These are phyloP conservation scores for Dryocosmus kuriphilus DNA, from an alignment of 2,888 invertebrate genomes.

Conservation along the genomic window DNA sequence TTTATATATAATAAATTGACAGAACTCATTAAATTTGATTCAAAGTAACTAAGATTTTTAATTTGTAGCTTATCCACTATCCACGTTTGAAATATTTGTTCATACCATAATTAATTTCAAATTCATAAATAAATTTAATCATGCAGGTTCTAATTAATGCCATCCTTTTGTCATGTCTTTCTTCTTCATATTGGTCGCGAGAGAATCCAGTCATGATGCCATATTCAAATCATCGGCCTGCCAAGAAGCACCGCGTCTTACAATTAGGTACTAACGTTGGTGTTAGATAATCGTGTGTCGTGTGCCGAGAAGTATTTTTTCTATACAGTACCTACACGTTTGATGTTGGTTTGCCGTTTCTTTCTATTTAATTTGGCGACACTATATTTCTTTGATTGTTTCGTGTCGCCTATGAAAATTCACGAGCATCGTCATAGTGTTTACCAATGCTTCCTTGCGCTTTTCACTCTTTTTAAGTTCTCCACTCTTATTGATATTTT, in stretches of 20 bases:
- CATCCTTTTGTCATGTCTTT: slow-evolving; percentile 13
- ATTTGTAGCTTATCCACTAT: too few species aligned
- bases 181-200: slow-evolving; percentile 41
- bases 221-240: slow-evolving; percentile 42
- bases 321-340: slow-evolving; percentile 72
- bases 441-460: slow-evolving; percentile 46
- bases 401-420: slow-evolving; percentile 65
- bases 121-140: neutral
- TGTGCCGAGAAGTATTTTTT: slow-evolving; percentile 75
- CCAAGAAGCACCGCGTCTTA: slow-evolving; percentile 57
- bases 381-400: slow-evolving; percentile 64
- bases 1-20: too few species aligned
- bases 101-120: neutral
- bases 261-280: slow-evolving; percentile 76
- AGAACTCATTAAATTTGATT: too few species aligned
- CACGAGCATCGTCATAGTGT: slow-evolving; percentile 57
- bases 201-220: slow-evolving; percentile 42
- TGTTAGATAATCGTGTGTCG: slow-evolving; percentile 77
- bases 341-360: slow-evolving; percentile 76
- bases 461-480: slow-evolving; percentile 42
- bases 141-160: slow-evolving; percentile 2
- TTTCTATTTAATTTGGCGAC: slow-evolving; percentile 65
- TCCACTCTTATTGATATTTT: neutral
- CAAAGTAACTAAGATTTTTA: too few species aligned
- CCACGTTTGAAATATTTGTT: too few species aligned